Evolutionary conservation across 2,888 invertebrate genomes (phyloP).

Genomic region (Hypolimnas misippus): DNA sequence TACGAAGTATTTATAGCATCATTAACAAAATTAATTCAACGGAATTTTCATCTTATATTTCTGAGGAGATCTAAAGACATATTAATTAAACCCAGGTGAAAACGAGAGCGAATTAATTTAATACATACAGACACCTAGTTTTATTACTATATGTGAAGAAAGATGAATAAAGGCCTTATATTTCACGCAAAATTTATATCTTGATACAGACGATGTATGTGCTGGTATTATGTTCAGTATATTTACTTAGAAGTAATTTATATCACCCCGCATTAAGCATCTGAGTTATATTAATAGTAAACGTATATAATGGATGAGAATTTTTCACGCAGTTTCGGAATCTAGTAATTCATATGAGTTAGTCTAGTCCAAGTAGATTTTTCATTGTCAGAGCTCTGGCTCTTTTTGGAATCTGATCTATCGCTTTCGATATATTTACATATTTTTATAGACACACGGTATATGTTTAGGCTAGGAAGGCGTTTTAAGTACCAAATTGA

Average conservation of each 20-base stretch:
- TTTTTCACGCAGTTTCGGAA: neutral
- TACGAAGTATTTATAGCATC: no score
- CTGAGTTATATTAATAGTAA: neutral
- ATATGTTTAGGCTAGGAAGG: no score
- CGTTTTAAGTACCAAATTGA: no score
- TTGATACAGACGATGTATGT: conserved; percentile 1
- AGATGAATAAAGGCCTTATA: neutral
- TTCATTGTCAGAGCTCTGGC: no score
- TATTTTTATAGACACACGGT: no score
- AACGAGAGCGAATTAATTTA: no score
- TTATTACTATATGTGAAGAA: neutral
- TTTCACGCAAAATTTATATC: conserved; percentile 1
- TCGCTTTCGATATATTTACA: no score
- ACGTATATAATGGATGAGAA: neutral
- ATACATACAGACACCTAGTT: neutral
- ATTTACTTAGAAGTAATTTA: conserved; percentile 14
- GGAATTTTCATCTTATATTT: no score
- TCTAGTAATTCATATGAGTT: neutral
- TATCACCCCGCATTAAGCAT: neutral
- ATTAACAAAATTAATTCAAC: no score
- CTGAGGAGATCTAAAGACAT: no score
- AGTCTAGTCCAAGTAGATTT: neutral
- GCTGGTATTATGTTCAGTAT: neutral
- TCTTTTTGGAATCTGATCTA: no score
- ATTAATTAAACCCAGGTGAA: no score